Base-by-base conservation (phyloP, 2,797 vertebrate species). In the Buphagus erythrorhynchus region DNA sequence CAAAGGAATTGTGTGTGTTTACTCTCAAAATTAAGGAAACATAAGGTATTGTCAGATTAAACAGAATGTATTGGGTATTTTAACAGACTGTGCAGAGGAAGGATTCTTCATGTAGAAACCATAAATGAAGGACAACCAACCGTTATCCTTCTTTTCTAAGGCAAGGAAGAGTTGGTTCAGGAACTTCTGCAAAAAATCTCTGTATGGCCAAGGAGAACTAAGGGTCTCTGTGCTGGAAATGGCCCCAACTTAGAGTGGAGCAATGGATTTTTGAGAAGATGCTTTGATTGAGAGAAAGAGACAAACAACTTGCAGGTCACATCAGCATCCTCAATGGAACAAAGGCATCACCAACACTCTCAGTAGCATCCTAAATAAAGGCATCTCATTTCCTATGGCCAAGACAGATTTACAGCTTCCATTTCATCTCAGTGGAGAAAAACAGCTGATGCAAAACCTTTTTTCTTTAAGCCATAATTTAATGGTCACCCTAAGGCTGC, bases 341-440 rank as follows among this genome's bases (percentile, higher is more conserved):
- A 90, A 92, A 67, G 63, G 31, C 79, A 83, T 40, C 67, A 95
- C 48, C 87, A 95, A 61, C 77, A 75, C 33, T 43, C 76, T 84
- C 91, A 80, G 74, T 6, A 92, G 67, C 87, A 96, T 88, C 90
- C 94, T 95, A 94, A 95, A 96, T 93, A 96, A 94, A 93, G 78
- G 36, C 71, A 87, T 87, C 91, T 93, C 71, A 91, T 93, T 93
- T 96, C 91, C 94, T 85, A 18, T 28, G 36, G 42, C 74, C 67
- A 79, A 61, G 84, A 79, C 86, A 95, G 96, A 95, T 97, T 97
- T 96, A 97, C 78, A 95, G 84, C 94, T 87, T 87, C 89, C 78
- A 97, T 92, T 97, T 93, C 86, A 92, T 87, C 75, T 89, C 84
- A 61, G 81, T 57, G 61, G 29, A 95, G 81, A 95, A 89, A 92